Evolutionary conservation across 1,140 invertebrate genomes (phyloP), one percentile per base, ranked within the genome.

Genomic region (Bombus picipes): DNA sequence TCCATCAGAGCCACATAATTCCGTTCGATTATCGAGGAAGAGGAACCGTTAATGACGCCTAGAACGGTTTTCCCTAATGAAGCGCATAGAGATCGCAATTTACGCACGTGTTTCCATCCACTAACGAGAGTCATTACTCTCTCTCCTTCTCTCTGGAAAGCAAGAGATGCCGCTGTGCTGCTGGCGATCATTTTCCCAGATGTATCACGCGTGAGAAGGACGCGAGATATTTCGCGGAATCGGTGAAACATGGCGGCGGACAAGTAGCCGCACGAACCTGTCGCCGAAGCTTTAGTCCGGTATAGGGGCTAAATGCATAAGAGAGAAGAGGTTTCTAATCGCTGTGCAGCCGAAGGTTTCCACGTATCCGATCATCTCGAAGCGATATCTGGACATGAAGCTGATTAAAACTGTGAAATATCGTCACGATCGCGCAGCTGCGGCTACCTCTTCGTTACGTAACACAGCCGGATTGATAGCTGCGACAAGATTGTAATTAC

Each of bases 351-450:
- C 73, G 65, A 75, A 73, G 81, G 75, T 87, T 89, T 82, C 81
- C 86, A 76, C 43, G 74, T 87, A 77, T 89, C 73, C 78, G 82
- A 82, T 88, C 78, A 90, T 90, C 83, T 88, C 43, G 37, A 65
- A 59, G 41, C 76, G 78, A 87, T 89, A 87, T 84, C 70, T 37
- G 68, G 81, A 81, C 88, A 89, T 68, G 81, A 8, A 68, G 82
- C 68, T 59, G 90, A 90, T 91, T 91, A 90, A 88, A 90, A 91
- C 87, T 81, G 83, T 91, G 87, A 90, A 90, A 90, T 83, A 91
- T 91, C 87, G 75, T 83, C 71, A 65, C 79, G 82, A 89, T 91
- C 84, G 73, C 22, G 70, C 83, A 75, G 84, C 66, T 88, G 85
- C 71, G 57, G 71, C 32, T 34, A 53, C 39, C 39, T 25, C 28